A percentile compares a stretch with the other conserved stretches of the same genome.
Evolutionary conservation across 2,113 vertebrate genomes (phyloP).

Genomic region (Petromus typicus): DNA sequence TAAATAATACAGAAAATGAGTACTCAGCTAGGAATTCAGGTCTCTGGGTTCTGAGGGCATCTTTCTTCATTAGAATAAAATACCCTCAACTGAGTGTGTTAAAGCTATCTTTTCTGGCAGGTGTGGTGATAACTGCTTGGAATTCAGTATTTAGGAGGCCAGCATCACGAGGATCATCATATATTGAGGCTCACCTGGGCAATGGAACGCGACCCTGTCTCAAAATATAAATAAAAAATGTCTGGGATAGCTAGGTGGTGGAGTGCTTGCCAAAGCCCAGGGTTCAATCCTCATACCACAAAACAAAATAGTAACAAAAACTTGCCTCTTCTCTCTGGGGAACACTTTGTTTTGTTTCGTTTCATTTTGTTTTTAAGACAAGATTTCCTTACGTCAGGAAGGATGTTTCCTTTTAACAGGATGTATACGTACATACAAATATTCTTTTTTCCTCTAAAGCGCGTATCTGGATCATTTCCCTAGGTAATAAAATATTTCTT

Average conservation of each 20-base stretch:
- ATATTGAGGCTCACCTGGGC: background rate
- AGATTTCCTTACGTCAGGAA: background rate
- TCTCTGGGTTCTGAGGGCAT: background rate
- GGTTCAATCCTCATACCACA: background rate
- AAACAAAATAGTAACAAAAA: background rate
- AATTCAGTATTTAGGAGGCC: background rate
- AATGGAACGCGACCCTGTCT: background rate
- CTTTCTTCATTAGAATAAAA: background rate
- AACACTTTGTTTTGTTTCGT: background rate
- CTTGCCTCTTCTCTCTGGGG: background rate
- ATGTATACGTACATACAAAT: too few species aligned
- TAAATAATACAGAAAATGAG: background rate
- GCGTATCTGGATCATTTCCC: background rate
- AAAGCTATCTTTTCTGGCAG: background rate
- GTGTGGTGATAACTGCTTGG: background rate
- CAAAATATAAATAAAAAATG: background rate
- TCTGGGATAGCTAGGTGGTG: background rate
- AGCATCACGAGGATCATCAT: background rate
- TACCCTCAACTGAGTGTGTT: background rate
- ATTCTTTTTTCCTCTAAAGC: background rate
- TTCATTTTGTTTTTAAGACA: background rate
- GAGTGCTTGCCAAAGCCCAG: background rate
- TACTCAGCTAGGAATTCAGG: background rate
- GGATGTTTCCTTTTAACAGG: too few species aligned
- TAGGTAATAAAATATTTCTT: background rate